Evolutionary conservation across 2,113 vertebrate species (phyloP).

Genomic region (Dicentrarchus labrax): DNA sequence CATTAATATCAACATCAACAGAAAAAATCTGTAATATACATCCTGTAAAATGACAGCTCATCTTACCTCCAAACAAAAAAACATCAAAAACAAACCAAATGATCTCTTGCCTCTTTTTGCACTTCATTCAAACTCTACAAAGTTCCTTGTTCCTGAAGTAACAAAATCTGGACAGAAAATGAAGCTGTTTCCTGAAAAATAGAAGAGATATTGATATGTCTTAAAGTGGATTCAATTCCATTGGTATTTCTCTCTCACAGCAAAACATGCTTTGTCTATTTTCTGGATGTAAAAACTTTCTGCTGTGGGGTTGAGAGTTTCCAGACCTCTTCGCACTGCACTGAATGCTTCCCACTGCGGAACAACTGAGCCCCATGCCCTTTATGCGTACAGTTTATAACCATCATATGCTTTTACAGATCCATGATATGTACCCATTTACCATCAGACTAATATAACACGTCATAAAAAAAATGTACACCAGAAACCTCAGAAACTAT

Average conservation of each 20-base stretch:
- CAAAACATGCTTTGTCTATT: slow-evolving; percentile 53
- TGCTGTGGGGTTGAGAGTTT: slow-evolving; percentile 16
- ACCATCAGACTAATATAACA: slow-evolving; percentile 73
- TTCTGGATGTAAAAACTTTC: slow-evolving; percentile 31
- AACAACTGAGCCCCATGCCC: slow-evolving; percentile 52
- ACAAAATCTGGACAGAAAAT: slow-evolving; percentile 73
- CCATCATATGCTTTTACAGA: slow-evolving; percentile 69
- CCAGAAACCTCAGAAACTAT: slow-evolving; percentile 76
- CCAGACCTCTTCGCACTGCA: slow-evolving; percentile 38
- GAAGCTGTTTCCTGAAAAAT: slow-evolving; percentile 70
- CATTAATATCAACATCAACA: slow-evolving; percentile 93
- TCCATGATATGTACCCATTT: slow-evolving; percentile 81
- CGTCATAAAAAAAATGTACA: slow-evolving; percentile 73
- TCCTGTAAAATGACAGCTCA: slow-evolving; percentile 85
- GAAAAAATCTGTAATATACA: slow-evolving; percentile 89
- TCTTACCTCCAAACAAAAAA: slow-evolving; percentile 70
- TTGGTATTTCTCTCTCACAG: slow-evolving; percentile 61
- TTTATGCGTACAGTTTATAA: slow-evolving; percentile 68
- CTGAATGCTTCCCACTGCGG: slow-evolving; percentile 38
- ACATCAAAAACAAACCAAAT: slow-evolving; percentile 56
- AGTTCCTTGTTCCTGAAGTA: slow-evolving; percentile 71
- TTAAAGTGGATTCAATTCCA: slow-evolving; percentile 64
- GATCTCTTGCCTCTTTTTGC: slow-evolving; percentile 66
- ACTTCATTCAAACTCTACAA: slow-evolving; percentile 74
- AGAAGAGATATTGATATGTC: slow-evolving; percentile 76